Evolutionary conservation across 2,113 vertebrate species (phyloP), one percentile per base, ranked within the genome.

Genomic region (Rhynchomys soricoides): DNA sequence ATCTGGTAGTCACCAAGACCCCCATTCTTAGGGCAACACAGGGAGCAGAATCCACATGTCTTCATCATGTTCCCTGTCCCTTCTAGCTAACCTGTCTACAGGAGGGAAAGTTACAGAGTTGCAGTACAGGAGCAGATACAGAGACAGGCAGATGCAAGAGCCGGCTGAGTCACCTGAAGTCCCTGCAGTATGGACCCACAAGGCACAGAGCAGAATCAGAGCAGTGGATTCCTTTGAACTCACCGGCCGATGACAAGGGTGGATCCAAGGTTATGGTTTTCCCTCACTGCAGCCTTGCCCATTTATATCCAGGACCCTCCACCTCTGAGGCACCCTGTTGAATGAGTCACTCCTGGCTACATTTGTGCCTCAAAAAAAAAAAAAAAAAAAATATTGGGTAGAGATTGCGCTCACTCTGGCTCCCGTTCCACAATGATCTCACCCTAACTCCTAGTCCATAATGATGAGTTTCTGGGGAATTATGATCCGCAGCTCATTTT

Each of bases 311-410:
- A 96, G 89, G 97, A 95, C 97, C 96, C 97, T 92, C 96, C 91
- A 96, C 96, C 95, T 70, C 81, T 75, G 89, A 98, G 94, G 93
- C 37, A 94, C 59, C 92, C 96, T 93, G 95, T 96, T 96, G 97
- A 98, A 98, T 91, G 97, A 98, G 50, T 98, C 96, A 94, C 43
- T 95, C 82, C 81, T 98, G 50, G 3, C 96, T 97, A 95, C 94
- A 93, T 90, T 94, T 94, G 90, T 40, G 71, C 93, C 97, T 94
- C 55, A 97, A 97, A 97, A 96, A 96, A 98, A 95, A 96, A 96
- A 98, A 95, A 96, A 97, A 97, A 31, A 55, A 97, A 97, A 31
- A 97, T 97, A 98, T 95, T 97, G 97, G 97, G 97, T 96, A 96
- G 97, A 96, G 93, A 93, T 43, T 88, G 96, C 64, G 62, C 89